phyloP scores from a whole-genome alignment of 2,113 vertebrate genomes.

The Pionites leucogaster region DNA sequence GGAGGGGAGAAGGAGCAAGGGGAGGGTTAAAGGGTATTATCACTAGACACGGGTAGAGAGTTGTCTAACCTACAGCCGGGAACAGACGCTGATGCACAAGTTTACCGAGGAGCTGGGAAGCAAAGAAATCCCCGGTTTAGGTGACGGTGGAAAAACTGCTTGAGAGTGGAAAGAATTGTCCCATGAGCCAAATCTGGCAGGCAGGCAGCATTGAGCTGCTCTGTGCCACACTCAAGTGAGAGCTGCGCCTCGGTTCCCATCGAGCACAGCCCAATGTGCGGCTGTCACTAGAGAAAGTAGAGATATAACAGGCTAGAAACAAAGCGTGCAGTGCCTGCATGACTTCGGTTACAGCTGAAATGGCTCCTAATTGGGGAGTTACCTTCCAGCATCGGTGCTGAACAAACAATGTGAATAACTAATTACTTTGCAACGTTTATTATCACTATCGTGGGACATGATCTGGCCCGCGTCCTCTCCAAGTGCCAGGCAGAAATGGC shows the following conservation, averaged over 20 bases:
- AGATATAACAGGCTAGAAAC: conserved; percentile 58
- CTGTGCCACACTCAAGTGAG: not conserved
- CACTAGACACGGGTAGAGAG: not conserved
- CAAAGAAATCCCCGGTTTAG: not conserved
- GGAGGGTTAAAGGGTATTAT: conserved; percentile 54
- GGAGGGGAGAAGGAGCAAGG: conserved; percentile 51
- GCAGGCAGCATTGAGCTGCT: not conserved
- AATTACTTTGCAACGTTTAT: conserved; percentile 35
- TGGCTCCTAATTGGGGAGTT: conserved; percentile 61
- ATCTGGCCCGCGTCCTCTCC: not conserved
- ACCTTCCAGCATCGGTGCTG: conserved; percentile 32
- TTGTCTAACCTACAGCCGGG: not conserved
- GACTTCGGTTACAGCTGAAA: conserved; percentile 48
- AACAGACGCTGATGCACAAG: not conserved
- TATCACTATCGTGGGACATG: not conserved
- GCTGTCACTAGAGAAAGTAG: conserved; percentile 59
- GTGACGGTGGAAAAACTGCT: not conserved
- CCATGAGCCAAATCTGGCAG: not conserved
- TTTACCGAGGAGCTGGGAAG: not conserved
- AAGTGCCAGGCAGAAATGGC: not conserved
- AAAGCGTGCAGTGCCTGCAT: conserved; percentile 55
- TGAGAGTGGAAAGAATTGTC: conserved; percentile 12
- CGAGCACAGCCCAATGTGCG: not conserved
- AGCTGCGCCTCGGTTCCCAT: not conserved
- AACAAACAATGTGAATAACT: conserved; percentile 32